These are phyloP conservation scores for Festucalex cinctus DNA, from an alignment of 2,113 vertebrate species.

Conservation along the genomic window DNA sequence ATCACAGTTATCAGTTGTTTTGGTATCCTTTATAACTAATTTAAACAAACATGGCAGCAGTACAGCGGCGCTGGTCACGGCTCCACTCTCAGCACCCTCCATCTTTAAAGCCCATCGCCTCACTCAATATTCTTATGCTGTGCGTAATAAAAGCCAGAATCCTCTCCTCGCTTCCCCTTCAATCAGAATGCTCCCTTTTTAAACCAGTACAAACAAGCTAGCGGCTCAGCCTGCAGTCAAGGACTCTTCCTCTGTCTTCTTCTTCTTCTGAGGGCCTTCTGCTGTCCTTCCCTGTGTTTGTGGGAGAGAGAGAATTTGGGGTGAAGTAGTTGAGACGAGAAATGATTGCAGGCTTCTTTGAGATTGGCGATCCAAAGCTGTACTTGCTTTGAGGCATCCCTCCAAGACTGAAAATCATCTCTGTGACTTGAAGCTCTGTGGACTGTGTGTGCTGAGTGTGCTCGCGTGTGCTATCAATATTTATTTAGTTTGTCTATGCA, in stretches of 20 bases:
- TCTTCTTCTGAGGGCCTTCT: constrained; percentile 37
- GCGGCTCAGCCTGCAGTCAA: constrained; percentile 58
- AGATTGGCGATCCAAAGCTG: constrained; percentile 41
- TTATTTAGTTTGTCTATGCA: too few relatives aligned
- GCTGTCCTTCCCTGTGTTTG: constrained; percentile 26
- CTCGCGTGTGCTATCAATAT: neutral
- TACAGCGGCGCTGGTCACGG: constrained; percentile 27
- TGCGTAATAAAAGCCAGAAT: constrained; percentile 36
- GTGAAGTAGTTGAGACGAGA: constrained; percentile 24
- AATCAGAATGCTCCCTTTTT: constrained; percentile 22
- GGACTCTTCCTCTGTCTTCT: constrained; percentile 57
- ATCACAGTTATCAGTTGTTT: too few relatives aligned
- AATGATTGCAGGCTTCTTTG: constrained; percentile 54
- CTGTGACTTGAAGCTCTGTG: constrained; percentile 8
- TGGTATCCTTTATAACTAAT: too few relatives aligned
- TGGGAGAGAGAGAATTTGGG: neutral
- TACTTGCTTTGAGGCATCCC: constrained; percentile 49
- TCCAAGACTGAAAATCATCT: constrained; percentile 50
- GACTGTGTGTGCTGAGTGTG: constrained; percentile 9
- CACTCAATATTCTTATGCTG: constrained; percentile 1
- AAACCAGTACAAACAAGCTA: constrained; percentile 57
- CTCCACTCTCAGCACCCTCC: constrained; percentile 51
- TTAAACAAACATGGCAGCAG: too few relatives aligned
- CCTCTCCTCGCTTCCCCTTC: constrained; percentile 17
- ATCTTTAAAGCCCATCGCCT: constrained; percentile 34